Evolutionary conservation across 2,113 vertebrate species (phyloP).

Genomic region (Pterocles gutturalis): DNA sequence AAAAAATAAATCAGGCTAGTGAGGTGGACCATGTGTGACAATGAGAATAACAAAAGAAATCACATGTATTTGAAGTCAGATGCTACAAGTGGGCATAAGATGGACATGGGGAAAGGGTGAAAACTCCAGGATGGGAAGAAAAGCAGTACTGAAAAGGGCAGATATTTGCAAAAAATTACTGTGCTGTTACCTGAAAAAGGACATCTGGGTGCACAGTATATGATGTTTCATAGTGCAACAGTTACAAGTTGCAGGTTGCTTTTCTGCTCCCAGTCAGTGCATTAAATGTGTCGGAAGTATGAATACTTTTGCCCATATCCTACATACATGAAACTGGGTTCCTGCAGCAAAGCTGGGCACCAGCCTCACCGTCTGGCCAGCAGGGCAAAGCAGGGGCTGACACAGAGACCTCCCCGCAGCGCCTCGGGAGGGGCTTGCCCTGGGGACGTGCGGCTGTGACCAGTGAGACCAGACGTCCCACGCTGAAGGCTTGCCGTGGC

Average conservation of each 20-base stretch:
- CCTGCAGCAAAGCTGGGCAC: neutral
- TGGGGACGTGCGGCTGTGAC: neutral
- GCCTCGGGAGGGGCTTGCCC: neutral
- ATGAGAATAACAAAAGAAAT: neutral
- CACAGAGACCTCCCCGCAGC: neutral
- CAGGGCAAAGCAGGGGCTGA: fast-evolving
- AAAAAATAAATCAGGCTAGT: neutral
- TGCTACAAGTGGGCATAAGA: neutral
- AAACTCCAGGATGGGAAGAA: neutral
- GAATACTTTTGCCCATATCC: neutral
- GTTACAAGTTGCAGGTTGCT: neutral
- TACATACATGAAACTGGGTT: neutral
- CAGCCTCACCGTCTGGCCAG: neutral
- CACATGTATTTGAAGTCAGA: neutral
- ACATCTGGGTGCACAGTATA: neutral
- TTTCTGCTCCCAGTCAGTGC: neutral
- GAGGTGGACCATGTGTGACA: neutral
- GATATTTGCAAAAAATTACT: neutral
- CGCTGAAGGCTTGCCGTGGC: fast-evolving
- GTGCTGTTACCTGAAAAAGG: neutral
- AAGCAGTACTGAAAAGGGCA: neutral
- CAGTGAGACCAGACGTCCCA: neutral
- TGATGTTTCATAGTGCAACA: fast-evolving
- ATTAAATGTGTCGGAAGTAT: neutral
- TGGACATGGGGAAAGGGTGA: neutral